A percentile compares a stretch with the other conserved stretches of the same genome.
Conservation (phyloP, 2,888 invertebrate genomes). For the Exephanes ischioxanthus region DNA sequence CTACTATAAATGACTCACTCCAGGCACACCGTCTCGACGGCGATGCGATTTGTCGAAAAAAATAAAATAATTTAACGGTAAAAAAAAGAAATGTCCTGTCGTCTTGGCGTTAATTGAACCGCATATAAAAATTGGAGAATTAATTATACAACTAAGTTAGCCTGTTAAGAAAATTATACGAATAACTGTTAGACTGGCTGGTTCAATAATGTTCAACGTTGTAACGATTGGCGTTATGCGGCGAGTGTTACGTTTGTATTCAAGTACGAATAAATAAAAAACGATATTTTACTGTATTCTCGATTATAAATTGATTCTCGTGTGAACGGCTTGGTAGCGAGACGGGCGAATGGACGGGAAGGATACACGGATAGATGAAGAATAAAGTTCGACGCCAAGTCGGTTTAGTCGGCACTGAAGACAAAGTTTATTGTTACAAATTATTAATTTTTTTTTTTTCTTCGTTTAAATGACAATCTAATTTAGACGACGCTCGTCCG, state of each 20-base stretch:
- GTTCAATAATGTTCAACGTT: constrained; percentile 7
- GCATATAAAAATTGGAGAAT: constrained; percentile 3
- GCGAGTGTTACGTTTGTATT: constrained; percentile 52
- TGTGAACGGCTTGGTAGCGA: not conserved
- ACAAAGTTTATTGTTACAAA: constrained; percentile 63
- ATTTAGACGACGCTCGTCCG: constrained; percentile 5
- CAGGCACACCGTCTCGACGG: not conserved
- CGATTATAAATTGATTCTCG: constrained; percentile 10
- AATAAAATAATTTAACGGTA: not conserved
- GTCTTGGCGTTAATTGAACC: not conserved
- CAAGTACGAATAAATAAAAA: constrained; percentile 37
- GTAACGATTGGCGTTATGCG: constrained; percentile 26
- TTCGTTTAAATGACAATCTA: constrained; percentile 12
- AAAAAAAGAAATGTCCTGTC: not conserved
- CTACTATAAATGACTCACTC: not conserved
- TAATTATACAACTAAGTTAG: not conserved
- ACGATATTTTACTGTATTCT: constrained; percentile 55
- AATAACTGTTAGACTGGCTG: constrained; percentile 41
- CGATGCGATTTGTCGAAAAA: not conserved
- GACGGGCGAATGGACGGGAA: not conserved
- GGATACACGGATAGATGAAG: not conserved
- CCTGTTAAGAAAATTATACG: constrained; percentile 9
- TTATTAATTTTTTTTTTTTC: constrained; percentile 13
- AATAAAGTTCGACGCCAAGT: not conserved
- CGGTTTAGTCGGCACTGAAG: constrained; percentile 32